These are phyloP conservation scores for Siniperca scherzeri DNA, from an alignment of 2,797 vertebrate species.

Conservation along the genomic window DNA sequence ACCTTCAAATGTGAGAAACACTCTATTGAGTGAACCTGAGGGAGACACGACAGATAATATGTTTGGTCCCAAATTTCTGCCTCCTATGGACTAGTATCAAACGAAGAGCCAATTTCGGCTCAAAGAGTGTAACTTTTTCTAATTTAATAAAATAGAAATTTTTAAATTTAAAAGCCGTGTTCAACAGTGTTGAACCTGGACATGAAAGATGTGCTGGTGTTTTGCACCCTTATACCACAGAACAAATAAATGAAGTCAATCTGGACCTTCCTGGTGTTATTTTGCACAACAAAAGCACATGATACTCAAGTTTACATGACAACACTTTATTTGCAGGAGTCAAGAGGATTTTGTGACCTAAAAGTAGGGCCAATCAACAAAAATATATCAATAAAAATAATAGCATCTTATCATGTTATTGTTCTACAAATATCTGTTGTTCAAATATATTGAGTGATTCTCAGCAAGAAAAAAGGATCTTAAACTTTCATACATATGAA, in stretches of 20 bases:
- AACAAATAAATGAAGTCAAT: background rate
- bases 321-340: background rate
- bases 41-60: background rate
- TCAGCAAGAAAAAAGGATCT: background rate
- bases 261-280: background rate
- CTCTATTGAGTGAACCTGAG: background rate
- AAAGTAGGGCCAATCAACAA: background rate
- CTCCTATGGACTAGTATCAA: background rate
- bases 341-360: background rate
- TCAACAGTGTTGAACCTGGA: background rate
- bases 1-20: background rate
- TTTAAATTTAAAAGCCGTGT: background rate
- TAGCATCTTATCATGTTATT: background rate
- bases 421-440: background rate
- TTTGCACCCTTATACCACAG: background rate
- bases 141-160: background rate
- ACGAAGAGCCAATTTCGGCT: background rate
- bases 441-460: background rate
- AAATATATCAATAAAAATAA: background rate
- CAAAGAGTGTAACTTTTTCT: background rate
- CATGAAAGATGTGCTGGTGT: background rate
- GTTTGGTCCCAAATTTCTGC: background rate
- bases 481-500: background rate
- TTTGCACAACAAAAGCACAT: background rate
- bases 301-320: no score